phyloP scores from a whole-genome alignment of 2,888 invertebrate genomes.

The Morinoia aosen region DNA sequence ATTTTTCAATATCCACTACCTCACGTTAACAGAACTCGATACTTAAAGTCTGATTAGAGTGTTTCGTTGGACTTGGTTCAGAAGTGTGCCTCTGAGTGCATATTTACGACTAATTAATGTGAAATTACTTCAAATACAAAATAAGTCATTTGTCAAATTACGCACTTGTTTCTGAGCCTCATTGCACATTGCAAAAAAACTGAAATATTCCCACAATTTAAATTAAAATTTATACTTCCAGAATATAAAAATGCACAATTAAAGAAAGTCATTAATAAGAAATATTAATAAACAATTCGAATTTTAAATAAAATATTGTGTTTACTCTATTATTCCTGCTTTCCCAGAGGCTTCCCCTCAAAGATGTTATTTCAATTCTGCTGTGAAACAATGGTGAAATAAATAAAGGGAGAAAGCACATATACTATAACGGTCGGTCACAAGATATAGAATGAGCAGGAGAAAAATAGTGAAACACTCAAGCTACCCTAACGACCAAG shows the following conservation, averaged over 20 bases:
- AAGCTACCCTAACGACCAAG: background rate
- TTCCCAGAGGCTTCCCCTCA: background rate
- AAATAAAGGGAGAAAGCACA: background rate
- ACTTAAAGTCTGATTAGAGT: background rate
- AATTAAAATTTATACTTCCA: no score
- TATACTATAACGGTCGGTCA: background rate
- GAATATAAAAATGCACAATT: no score
- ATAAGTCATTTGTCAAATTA: background rate
- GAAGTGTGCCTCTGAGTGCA: background rate
- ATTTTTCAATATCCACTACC: background rate
- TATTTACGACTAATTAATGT: background rate
- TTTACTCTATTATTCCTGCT: no score
- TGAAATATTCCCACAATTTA: no score
- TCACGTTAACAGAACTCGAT: background rate
- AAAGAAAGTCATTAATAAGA: no score
- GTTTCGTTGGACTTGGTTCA: background rate
- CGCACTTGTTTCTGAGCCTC: background rate
- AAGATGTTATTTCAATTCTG: background rate
- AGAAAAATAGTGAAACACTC: background rate
- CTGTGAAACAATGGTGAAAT: background rate
- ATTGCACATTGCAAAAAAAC: background rate
- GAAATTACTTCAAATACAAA: background rate
- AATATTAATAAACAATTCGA: no score
- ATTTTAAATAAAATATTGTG: no score
- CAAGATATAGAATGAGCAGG: background rate